These are phyloP conservation scores for Dryomyza anilis DNA, from an alignment of 2,888 invertebrate species.

Conservation along the genomic window DNA sequence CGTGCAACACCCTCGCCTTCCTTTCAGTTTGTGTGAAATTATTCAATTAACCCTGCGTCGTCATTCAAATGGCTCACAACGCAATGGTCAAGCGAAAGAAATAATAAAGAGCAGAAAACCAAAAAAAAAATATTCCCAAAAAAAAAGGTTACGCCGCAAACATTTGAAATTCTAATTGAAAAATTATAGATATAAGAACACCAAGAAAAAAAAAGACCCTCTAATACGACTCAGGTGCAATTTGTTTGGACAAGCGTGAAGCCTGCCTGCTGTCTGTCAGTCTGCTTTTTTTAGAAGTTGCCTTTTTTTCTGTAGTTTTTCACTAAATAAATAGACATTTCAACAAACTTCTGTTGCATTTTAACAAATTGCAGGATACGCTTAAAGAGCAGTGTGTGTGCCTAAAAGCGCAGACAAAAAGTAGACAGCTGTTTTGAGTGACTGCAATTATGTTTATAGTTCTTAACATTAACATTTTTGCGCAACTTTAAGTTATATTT, in stretches of 20 bases:
- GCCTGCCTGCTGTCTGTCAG: conserved; percentile 26
- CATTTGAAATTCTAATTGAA: conserved; percentile 44
- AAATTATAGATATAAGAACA: conserved; percentile 37
- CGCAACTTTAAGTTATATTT: too few species aligned
- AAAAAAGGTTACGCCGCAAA: conserved; percentile 3
- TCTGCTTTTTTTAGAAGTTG: not conserved
- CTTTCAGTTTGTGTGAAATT: conserved; percentile 7
- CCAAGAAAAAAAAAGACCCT: conserved; percentile 32
- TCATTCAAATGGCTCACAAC: conserved; percentile 33
- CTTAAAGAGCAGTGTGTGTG: too few species aligned
- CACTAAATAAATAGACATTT: conserved; percentile 9
- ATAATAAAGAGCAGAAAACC: not conserved
- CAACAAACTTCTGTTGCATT: not conserved
- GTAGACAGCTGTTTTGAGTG: too few species aligned
- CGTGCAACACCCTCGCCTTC: conserved; percentile 14
- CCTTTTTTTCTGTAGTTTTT: not conserved
- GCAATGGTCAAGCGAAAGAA: conserved; percentile 8
- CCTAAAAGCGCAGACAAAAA: too few species aligned
- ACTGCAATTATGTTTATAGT: too few species aligned
- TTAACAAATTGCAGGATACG: not conserved
- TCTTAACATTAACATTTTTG: too few species aligned
- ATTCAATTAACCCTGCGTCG: conserved; percentile 34
- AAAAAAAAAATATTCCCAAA: conserved; percentile 1
- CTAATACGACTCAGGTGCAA: conserved; percentile 59
- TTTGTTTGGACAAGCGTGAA: conserved; percentile 54